These are phyloP conservation scores for Thalpophila matura DNA, from an alignment of 2,888 invertebrate species.

Conservation along the genomic window DNA sequence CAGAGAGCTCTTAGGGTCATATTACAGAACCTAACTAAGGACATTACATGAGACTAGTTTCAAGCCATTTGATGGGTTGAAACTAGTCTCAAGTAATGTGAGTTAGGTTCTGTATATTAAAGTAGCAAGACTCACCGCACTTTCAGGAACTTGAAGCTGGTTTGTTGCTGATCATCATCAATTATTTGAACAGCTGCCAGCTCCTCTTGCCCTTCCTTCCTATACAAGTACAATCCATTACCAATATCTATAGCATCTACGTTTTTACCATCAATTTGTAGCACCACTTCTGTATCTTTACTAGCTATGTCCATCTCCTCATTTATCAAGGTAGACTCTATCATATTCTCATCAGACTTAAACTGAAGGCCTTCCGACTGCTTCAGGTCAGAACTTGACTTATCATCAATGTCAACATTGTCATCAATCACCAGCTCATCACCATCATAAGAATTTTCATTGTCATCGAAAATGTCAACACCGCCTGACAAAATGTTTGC, in stretches of 20 bases:
- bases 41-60: too few species aligned
- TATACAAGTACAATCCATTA: conserved; percentile 86
- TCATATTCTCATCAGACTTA: conserved; percentile 67
- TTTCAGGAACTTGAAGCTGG: conserved; percentile 87
- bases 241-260: conserved; percentile 89
- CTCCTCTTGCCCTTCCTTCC: conserved; percentile 84
- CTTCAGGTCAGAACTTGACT: conserved; percentile 70
- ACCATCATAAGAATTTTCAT: conserved; percentile 89
- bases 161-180: conserved; percentile 80
- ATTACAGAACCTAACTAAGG: too few species aligned
- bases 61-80: too few species aligned
- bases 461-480: conserved; percentile 88
- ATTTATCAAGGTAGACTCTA: conserved; percentile 69
- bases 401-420: conserved; percentile 81
- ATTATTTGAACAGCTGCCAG: conserved; percentile 86
- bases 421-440: conserved; percentile 88
- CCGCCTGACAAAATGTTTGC: conserved; percentile 88
- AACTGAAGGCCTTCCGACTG: conserved; percentile 64
- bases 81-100: too few species aligned
- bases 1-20: too few species aligned
- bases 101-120: too few species aligned
- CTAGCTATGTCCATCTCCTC: conserved; percentile 73
- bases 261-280: conserved; percentile 87
- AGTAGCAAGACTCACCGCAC: conserved; percentile 80
- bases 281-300: conserved; percentile 84